Evolutionary conservation across 2,888 invertebrate genomes (phyloP), one percentile per base, ranked within the genome.

Genomic region (Chaetoderma sp.): DNA sequence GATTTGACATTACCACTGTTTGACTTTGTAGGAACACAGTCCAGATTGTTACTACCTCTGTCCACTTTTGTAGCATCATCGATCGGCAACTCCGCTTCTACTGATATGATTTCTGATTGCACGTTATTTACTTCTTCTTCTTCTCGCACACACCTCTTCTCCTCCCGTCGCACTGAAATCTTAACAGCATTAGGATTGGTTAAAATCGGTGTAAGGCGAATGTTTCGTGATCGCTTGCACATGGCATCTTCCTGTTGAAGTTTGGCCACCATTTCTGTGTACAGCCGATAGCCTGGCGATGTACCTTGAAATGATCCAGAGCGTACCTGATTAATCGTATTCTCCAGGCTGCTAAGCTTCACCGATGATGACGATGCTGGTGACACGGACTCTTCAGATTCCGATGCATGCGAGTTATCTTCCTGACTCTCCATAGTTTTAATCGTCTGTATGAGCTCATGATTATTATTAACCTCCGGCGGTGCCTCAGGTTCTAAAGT

Each of bases 401-500:
- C n/a, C n/a, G n/a, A n/a, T n/a, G n/a, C n/a, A n/a, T n/a, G n/a
- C n/a, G n/a, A n/a, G n/a, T n/a, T n/a, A n/a, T n/a, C n/a, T n/a
- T n/a, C n/a, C n/a, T n/a, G n/a, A n/a, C n/a, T n/a, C n/a, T n/a
- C n/a, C n/a, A n/a, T n/a, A n/a, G n/a, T n/a, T n/a, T n/a, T n/a
- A n/a, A n/a, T n/a, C n/a, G n/a, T n/a, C n/a, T n/a, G n/a, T n/a
- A n/a, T n/a, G n/a, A n/a, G n/a, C n/a, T n/a, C n/a, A n/a, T n/a
- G n/a, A n/a, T n/a, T n/a, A n/a, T n/a, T n/a, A n/a, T n/a, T n/a
- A n/a, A n/a, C n/a, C n/a, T n/a, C n/a, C n/a, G n/a, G 74, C 5
- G 76, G 78, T n/a, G 74, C 71, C 32, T 72, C 68, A 4, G 79
- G 79, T 56, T 78, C 72, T 21, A 80, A 64, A n/a, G 80, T 65